These are phyloP conservation scores for Halcyon leucocephala DNA, from an alignment of 2,797 vertebrate genomes.

Conservation along the genomic window DNA sequence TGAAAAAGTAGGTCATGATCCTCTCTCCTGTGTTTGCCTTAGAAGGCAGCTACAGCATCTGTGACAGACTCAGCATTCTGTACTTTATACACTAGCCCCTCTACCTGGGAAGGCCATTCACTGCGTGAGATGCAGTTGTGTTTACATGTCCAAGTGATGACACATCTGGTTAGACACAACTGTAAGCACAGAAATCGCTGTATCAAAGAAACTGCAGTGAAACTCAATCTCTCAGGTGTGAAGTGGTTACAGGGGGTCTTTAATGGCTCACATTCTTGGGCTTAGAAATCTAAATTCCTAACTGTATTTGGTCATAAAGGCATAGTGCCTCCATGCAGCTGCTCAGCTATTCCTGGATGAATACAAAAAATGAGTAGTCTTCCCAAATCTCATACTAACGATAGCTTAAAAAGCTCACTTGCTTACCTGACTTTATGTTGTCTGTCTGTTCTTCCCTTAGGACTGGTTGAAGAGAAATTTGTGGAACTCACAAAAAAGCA, in stretches of 20 bases:
- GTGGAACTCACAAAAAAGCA: slow-evolving; percentile 65
- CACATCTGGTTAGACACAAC: background rate
- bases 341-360: background rate
- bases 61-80: background rate
- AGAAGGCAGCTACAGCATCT: background rate
- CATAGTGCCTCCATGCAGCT: background rate
- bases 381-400: background rate
- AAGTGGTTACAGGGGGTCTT: background rate
- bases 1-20: background rate
- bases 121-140: background rate
- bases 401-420: background rate
- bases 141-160: background rate
- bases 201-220: background rate
- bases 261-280: background rate
- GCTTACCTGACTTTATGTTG: background rate
- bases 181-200: background rate
- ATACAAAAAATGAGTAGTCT: background rate
- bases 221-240: background rate
- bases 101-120: background rate
- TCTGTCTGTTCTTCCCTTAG: slow-evolving; percentile 70
- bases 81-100: background rate
- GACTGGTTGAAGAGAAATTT: slow-evolving; percentile 77
- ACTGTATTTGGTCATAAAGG: background rate
- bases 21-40: background rate
- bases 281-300: background rate